A percentile compares a stretch with the other conserved stretches of the same genome.
Conservation (phyloP, 1,140 invertebrate species). For the Nebria ingens region DNA sequence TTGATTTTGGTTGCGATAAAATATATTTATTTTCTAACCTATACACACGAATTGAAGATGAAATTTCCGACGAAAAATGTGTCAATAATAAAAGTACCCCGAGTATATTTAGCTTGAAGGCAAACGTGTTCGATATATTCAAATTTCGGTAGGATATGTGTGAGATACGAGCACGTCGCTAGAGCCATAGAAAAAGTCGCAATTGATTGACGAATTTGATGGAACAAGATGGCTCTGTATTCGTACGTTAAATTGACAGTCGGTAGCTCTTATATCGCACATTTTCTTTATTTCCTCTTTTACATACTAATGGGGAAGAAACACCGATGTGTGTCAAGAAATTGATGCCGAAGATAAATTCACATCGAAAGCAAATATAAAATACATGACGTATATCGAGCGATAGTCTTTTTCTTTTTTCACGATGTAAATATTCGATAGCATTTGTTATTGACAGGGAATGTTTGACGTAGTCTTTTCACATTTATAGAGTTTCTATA, state of each 20-base stretch:
- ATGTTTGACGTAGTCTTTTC: too few species aligned
- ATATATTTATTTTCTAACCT: too few species aligned
- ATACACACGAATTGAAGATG: too few species aligned
- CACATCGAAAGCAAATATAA: not conserved
- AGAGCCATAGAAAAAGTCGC: not conserved
- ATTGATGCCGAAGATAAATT: conserved; percentile 2
- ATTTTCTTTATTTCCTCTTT: not conserved
- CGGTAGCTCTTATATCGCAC: not conserved
- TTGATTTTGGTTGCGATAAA: too few species aligned
- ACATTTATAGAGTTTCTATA: too few species aligned
- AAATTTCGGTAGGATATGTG: not conserved
- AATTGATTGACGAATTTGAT: not conserved
- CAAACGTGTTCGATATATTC: not conserved
- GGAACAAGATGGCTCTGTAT: too few species aligned
- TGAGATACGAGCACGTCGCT: not conserved
- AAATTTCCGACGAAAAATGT: not conserved
- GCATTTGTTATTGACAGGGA: too few species aligned
- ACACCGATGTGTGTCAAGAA: not conserved
- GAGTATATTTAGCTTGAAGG: not conserved
- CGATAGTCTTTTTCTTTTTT: not conserved
- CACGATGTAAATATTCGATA: too few species aligned
- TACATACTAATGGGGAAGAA: not conserved
- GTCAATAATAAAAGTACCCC: not conserved
- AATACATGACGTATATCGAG: not conserved
- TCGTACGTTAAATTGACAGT: not conserved